Conservation (phyloP, 2,113 vertebrate species). For the Asarcornis scutulata region DNA sequence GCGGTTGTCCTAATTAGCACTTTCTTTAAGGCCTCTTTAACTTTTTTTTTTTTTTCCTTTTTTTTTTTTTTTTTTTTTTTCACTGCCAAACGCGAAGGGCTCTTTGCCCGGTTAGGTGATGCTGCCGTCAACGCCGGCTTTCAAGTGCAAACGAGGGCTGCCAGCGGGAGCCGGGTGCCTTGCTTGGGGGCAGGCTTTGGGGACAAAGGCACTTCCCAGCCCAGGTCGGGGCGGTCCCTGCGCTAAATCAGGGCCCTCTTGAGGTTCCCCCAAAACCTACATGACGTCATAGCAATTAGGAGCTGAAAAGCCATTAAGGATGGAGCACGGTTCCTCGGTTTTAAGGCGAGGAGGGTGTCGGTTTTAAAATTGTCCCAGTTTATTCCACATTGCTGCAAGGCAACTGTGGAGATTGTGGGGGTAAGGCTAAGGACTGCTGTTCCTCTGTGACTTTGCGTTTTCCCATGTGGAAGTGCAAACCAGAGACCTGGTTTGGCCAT, state of each 20-base stretch:
- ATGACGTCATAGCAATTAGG: neutral
- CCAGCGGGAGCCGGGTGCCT: neutral
- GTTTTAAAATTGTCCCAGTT: neutral
- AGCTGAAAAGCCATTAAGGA: neutral
- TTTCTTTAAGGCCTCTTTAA: neutral
- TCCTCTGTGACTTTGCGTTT: neutral
- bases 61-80: neutral
- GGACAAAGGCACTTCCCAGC: neutral
- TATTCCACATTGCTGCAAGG: neutral
- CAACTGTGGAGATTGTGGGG: neutral
- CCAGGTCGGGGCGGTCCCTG: neutral
- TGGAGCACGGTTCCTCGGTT: neutral
- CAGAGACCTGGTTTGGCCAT: neutral
- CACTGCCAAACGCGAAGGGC: neutral
- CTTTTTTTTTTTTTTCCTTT: neutral
- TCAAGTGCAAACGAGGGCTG: constrained; percentile 20
- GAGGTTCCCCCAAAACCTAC: neutral
- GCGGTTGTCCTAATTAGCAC: neutral
- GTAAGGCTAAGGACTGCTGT: neutral
- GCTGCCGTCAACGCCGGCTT: neutral
- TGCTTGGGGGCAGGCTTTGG: neutral
- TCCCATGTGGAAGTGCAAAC: neutral
- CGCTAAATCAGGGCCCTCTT: neutral
- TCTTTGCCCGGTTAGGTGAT: neutral
- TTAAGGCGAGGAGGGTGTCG: neutral